Base-by-base conservation (phyloP, 2,888 invertebrate genomes). In the Rhogogaster chlorosoma region DNA sequence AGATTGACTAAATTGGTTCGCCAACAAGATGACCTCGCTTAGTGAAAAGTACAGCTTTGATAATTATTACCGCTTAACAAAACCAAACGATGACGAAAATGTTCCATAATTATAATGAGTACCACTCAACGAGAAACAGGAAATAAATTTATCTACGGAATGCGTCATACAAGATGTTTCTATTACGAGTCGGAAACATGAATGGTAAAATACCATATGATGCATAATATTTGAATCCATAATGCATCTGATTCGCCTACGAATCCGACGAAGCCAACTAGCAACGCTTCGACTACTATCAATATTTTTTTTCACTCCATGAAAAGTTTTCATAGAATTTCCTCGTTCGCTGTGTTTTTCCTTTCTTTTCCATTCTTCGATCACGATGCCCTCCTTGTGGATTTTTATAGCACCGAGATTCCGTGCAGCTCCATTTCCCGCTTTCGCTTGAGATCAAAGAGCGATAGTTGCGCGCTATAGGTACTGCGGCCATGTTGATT, bases 391-490 rank as follows among this genome's bases (percentile, higher is more conserved):
- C 80, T 61, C 38, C 38, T 80, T 38, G 80, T 32, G 83, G 83
- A 26, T 36, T 53, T 29, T 45, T 42, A 45, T 12, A 67, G 80
- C 57, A 45, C 45, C 18, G 32, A 42, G 64, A 83, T 83, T 45
- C 83, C 67, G 83, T 67, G 83, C 83, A 67, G 83, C 83, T 83
- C 67, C 67, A 45, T 83, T 83, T 70, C 67, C 83, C 83, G 83
- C 83, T 83, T 83, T 83, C 83, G 83, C 83, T 83, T 67, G 67
- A 83, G 45, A 67, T 83, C 45, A 32, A 45, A 45, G 67, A 83
- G 45, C 70, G 83, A 67, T 83, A 64, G 83, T 45, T 64, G 64
- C 38, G 22, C 38, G 26, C 26, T 53, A 61, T 42, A n/a, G n/a
- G n/a, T n/a, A 38, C 80, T 61, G 18, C 18, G 3, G 38, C 67